Evolutionary conservation across 2,113 vertebrate species (phyloP), one percentile per base, ranked within the genome.

Genomic region (Hydrolagus affinis): DNA sequence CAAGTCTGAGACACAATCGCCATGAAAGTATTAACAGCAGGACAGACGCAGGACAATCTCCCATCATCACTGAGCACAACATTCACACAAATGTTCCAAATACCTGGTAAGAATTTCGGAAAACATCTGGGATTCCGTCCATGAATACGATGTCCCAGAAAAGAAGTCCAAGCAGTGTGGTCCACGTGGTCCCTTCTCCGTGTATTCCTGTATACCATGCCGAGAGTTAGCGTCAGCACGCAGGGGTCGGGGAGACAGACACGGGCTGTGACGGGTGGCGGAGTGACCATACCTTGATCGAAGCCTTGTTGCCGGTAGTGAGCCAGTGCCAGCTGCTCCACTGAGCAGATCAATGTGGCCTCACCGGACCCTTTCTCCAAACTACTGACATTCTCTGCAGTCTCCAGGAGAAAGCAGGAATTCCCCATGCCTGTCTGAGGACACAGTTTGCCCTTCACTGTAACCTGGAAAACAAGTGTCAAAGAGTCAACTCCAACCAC

Each of bases 131-230:
- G 85, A 98, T 86, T 4, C 90, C 93, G 0, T 94, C 94, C 95
- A 96, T 96, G 89, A 97, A 99, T 89, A 98, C 89, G 0, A 97
- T 85, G 77, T 99, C 97, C 97, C 97, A 99, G 85, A 98, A 90
- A 0, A 99, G 93, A 86, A 99, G 94, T 8, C 94, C 94, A 86
- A 92, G 97, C 17, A 99, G 88, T 0, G 95, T 96, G 73, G 94
- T 94, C 86, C 98, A 99, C 0, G 97, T 98, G 3, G 96, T 96
- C 0, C 97, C 97, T 89, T 99, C 98, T 9, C 98, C 98, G 1
- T 99, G 97, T 87, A 99, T 97, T 66, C 97, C 98, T 99, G n/a
- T 9, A 77, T 10, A 32, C 56, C 3, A 86, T 15, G 59, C 19
- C 60, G 59, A 75, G 11, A 0, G 3, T 74, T 19, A 75, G 25